Base-by-base conservation (phyloP, 1,140 invertebrate genomes). In the Zaprionus tsacasi region DNA sequence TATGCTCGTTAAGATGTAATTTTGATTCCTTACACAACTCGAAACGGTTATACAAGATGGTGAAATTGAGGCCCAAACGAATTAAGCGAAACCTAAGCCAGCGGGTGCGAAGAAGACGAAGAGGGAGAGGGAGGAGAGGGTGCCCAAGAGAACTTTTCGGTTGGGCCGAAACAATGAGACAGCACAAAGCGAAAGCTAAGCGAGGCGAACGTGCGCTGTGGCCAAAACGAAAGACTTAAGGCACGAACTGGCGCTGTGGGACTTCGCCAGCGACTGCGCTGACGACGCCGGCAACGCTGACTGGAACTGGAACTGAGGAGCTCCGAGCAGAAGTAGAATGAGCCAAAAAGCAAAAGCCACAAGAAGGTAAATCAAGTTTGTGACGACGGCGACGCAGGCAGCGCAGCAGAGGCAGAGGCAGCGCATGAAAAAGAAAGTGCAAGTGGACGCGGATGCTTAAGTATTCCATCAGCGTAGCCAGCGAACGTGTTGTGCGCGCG, bases 361-460 rank as follows among this genome's bases (percentile, higher is more conserved):
- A 30, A 65, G 58, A 79, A 75, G 61, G n/a, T 38, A 79, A 75
- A 78, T 68, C 76, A 70, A 76, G 69, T 72, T 75, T 74, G 56
- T 66, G 72, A 78, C 60, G 58, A 60, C 75, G 33, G 45, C 45
- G 45, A 30, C 38, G 50, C 48, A 43, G 43, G 48, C 45, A 56
- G 45, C 11, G 57, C 70, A 64, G 65, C 70, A 21, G 21, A 21
- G 56, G n/a, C 54, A 11, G 45, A 50, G 65, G 66, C 50, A 76
- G 78, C 72, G 77, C 67, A 72, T 65, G 83, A 92, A 92, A 92
- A 92, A 92, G 91, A 92, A 92, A 92, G 91, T 92, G 91, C 91
- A 92, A 92, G 91, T 92, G 91, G 91, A 92, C 76, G 79, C 87
- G 85, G 91, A 91, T 91, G 86, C 87, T 92, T 91, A 78, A 91